Percentiles rank a stretch among this genome's conserved stretches.
Evolutionary conservation across 2,888 invertebrate species (phyloP).

Genomic region (Apotomis betuletana): DNA sequence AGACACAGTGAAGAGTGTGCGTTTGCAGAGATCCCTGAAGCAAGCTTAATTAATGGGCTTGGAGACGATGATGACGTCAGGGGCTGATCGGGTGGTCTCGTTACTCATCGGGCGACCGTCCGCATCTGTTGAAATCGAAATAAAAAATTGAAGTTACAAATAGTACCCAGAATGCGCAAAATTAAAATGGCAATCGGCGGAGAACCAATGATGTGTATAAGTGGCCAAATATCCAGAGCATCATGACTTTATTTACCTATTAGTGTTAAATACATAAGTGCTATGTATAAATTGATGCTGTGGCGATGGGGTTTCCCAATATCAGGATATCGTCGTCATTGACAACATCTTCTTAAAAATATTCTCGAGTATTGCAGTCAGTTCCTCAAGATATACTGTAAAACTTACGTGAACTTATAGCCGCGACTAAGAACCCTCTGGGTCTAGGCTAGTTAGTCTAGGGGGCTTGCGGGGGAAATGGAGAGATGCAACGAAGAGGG

Average conservation of each 20-base stretch:
- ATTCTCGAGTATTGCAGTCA: background rate
- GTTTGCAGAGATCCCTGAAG: constrained; percentile 73
- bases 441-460: constrained; percentile 52
- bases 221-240: too few relatives aligned
- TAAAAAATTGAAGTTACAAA: background rate
- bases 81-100: constrained; percentile 94
- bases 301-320: too few relatives aligned
- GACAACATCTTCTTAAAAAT: too few relatives aligned
- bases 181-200: too few relatives aligned
- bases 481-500: constrained; percentile 59
- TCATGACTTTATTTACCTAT: too few relatives aligned
- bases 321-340: too few relatives aligned
- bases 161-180: too few relatives aligned
- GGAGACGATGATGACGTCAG: constrained; percentile 91
- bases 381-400: background rate
- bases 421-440: constrained; percentile 61
- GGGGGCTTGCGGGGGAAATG: constrained; percentile 40
- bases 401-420: constrained; percentile 56
- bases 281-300: too few relatives aligned
- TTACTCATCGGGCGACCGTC: constrained; percentile 89
- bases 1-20: constrained; percentile 71
- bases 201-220: too few relatives aligned
- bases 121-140: constrained; percentile 61
- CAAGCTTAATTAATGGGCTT: constrained; percentile 82
- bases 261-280: too few relatives aligned